phyloP scores from a whole-genome alignment of 2,888 invertebrate species.

The Hartigia nigra region DNA sequence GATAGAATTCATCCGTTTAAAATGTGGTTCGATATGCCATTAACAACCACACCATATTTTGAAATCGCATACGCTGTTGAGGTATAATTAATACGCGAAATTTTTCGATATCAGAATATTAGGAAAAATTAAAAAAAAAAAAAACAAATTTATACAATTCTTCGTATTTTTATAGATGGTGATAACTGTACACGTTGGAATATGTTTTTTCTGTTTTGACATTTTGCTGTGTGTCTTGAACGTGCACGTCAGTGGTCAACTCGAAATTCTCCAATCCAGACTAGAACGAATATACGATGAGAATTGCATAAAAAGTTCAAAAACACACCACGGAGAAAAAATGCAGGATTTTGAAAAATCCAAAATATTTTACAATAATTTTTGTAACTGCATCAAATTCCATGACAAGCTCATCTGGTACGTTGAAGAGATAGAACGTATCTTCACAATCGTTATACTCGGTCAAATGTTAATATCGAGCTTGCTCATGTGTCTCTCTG shows the following conservation, averaged over 20 bases:
- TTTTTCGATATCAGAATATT: too few relatives aligned
- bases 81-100: conserved; percentile 20
- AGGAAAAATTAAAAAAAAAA: too few relatives aligned
- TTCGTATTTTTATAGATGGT: conserved; percentile 27
- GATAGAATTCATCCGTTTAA: conserved; percentile 42
- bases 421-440: conserved; percentile 30
- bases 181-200: conserved; percentile 36
- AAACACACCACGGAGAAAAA: not conserved
- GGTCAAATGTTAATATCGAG: conserved; percentile 42
- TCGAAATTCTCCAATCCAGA: conserved; percentile 35
- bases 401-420: conserved; percentile 33
- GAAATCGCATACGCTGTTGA: conserved; percentile 32
- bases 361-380: conserved; percentile 11
- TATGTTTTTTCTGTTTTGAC: conserved; percentile 44
- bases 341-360: not conserved
- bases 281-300: conserved; percentile 29
- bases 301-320: not conserved
- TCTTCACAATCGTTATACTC: conserved; percentile 35
- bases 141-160: too few relatives aligned
- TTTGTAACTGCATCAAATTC: conserved; percentile 31
- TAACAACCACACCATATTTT: conserved; percentile 36
- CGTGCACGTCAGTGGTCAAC: conserved; percentile 36
- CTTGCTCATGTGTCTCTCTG: conserved; percentile 35
- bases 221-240: conserved; percentile 42
- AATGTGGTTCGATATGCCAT: conserved; percentile 35